These are phyloP conservation scores for Lasaia peninsularis DNA, from an alignment of 1,140 invertebrate species.

Conservation along the genomic window DNA sequence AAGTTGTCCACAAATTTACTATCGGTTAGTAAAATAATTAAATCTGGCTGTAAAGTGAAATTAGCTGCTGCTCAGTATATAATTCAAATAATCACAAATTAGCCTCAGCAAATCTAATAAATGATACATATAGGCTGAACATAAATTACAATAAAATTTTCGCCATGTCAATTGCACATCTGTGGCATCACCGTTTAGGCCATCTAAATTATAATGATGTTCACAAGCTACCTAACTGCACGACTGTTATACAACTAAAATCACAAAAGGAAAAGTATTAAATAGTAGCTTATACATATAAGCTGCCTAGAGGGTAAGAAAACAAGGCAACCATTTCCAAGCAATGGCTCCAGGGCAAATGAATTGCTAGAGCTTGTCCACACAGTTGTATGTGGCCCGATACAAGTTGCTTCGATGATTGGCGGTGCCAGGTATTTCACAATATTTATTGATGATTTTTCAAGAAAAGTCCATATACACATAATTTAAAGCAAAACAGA, in stretches of 20 bases:
- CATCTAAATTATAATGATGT: slow-evolving; percentile 1
- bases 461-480: not conserved
- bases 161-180: not conserved
- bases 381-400: slow-evolving; percentile 1
- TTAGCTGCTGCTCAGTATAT: not conserved
- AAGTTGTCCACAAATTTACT: slow-evolving; percentile 16
- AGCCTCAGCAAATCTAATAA: not conserved
- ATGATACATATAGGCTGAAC: slow-evolving; percentile 1
- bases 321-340: slow-evolving; percentile 2
- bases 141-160: not conserved
- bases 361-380: not conserved
- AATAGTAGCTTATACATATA: too few species aligned
- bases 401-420: slow-evolving; percentile 9
- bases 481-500: not conserved
- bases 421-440: slow-evolving; percentile 1
- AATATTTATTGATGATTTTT: not conserved
- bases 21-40: not conserved
- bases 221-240: not conserved
- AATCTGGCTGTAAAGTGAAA: not conserved
- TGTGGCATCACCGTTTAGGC: not conserved
- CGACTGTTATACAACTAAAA: not conserved
- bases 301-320: slow-evolving; percentile 5
- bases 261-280: slow-evolving; percentile 4
- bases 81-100: not conserved
- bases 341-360: not conserved